Conservation (phyloP, 1,140 invertebrate genomes). For the Euura lappo region DNA sequence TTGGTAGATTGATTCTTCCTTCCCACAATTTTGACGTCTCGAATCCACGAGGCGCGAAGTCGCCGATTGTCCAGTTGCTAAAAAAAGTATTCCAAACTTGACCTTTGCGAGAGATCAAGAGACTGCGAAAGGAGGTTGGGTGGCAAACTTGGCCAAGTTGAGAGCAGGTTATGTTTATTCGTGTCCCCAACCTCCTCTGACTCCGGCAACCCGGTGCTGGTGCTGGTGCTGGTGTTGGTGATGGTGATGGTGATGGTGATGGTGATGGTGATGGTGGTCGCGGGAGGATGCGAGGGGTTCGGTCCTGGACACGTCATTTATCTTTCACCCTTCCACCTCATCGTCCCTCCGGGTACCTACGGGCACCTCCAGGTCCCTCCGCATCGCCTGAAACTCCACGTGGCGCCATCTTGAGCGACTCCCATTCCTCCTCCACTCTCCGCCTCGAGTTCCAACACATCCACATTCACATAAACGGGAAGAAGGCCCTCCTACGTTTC, state of each 20-base stretch:
- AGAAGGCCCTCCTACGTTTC: neutral
- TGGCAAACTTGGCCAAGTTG: slow-evolving; percentile 18
- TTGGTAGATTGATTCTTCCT: too few species aligned
- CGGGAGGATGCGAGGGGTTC: slow-evolving; percentile 6
- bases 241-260: slow-evolving; percentile 30
- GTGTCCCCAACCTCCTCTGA: slow-evolving; percentile 34
- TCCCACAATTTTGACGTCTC: too few species aligned
- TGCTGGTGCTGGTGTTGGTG: slow-evolving; percentile 38
- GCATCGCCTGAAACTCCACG: slow-evolving; percentile 26
- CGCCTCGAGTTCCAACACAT: slow-evolving; percentile 31
- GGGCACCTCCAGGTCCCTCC: slow-evolving; percentile 27
- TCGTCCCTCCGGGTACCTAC: slow-evolving; percentile 15
- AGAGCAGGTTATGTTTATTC: slow-evolving; percentile 53
- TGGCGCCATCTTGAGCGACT: slow-evolving; percentile 54
- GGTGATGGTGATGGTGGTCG: slow-evolving; percentile 12
- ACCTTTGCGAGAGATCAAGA: slow-evolving; percentile 37
- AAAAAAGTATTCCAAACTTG: too few species aligned
- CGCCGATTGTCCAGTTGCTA: too few species aligned
- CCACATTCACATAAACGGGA: slow-evolving; percentile 6
- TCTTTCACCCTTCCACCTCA: slow-evolving; percentile 54
- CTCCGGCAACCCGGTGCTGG: slow-evolving; percentile 2
- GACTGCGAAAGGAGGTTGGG: slow-evolving; percentile 35
- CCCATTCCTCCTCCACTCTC: slow-evolving; percentile 43
- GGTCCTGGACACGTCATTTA: slow-evolving; percentile 59
- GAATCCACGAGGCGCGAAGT: too few species aligned